phyloP scores from a whole-genome alignment of 1,140 invertebrate genomes.

The Asobara japonica region DNA sequence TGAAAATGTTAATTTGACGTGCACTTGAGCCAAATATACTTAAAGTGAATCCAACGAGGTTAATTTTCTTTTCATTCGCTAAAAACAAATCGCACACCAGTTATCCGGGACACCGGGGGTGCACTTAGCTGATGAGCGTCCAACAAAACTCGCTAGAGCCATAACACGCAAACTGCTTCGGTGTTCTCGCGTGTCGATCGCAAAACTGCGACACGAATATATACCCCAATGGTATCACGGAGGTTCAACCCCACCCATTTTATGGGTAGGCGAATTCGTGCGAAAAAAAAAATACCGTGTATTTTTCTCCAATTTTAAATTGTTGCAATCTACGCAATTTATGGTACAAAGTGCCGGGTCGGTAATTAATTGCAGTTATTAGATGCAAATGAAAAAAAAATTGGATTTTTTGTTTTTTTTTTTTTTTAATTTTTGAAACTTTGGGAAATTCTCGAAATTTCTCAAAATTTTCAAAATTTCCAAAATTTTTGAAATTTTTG shows the following conservation, averaged over 20 bases:
- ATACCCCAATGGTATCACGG: background rate
- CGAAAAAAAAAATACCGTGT: background rate
- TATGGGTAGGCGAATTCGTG: background rate
- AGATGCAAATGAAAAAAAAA: too few species aligned
- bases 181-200: slow-evolving; percentile 20
- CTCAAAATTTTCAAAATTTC: too few species aligned
- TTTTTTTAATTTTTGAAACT: too few species aligned
- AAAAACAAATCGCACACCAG: slow-evolving; percentile 51
- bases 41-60: background rate
- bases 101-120: slow-evolving; percentile 47
- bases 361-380: slow-evolving; percentile 7
- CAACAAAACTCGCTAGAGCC: slow-evolving; percentile 35
- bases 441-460: too few species aligned
- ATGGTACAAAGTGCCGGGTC: background rate
- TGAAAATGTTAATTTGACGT: background rate
- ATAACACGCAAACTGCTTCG: slow-evolving; percentile 51
- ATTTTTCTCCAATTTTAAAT: background rate
- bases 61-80: slow-evolving; percentile 52
- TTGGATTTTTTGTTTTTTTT: too few species aligned
- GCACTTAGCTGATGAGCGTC: slow-evolving; percentile 57
- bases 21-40: background rate
- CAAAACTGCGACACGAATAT: slow-evolving; percentile 10
- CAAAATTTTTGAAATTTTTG: too few species aligned
- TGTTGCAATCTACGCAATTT: background rate
- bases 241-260: slow-evolving; percentile 17